These are phyloP conservation scores for Corydoras maculifer DNA, from an alignment of 2,113 vertebrate species.

Conservation along the genomic window DNA sequence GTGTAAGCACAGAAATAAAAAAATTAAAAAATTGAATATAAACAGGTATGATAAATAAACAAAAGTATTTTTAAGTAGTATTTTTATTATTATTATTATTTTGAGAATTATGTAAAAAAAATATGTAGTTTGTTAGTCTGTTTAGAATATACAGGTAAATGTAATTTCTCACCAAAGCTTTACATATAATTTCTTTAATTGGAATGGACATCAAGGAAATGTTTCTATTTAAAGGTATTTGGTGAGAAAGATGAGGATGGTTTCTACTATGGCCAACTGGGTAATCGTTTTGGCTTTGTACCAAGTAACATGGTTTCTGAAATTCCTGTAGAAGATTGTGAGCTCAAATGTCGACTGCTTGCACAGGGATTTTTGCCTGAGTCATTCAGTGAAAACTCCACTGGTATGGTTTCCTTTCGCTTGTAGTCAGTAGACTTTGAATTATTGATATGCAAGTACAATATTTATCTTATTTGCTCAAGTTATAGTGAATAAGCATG, in stretches of 20 bases:
- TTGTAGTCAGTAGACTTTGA: neutral
- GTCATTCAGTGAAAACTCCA: slow-evolving; percentile 46
- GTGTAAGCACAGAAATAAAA: no score
- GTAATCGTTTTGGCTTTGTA: slow-evolving; percentile 78
- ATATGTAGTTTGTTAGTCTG: no score
- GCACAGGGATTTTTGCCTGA: slow-evolving; percentile 72
- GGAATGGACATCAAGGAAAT: neutral
- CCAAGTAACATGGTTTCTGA: slow-evolving; percentile 96
- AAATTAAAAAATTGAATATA: no score
- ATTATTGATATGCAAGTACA: neutral
- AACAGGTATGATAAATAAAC: no score
- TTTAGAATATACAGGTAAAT: no score
- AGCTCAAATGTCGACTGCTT: slow-evolving; percentile 70
- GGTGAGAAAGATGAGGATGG: slow-evolving; percentile 91
- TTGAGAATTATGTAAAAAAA: no score
- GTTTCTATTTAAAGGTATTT: slow-evolving; percentile 64
- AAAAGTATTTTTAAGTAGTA: no score
- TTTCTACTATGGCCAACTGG: slow-evolving; percentile 82
- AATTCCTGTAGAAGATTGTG: slow-evolving; percentile 74
- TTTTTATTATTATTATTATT: no score
- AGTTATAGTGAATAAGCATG: no score
- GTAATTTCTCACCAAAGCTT: no score
- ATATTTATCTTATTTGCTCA: neutral
- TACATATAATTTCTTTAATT: no score
- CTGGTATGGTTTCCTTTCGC: slow-evolving; percentile 59